Percentiles rank a stretch among this genome's conserved stretches.
Conservation (phyloP, 2,888 invertebrate genomes). For the Maniola hyperantus region DNA sequence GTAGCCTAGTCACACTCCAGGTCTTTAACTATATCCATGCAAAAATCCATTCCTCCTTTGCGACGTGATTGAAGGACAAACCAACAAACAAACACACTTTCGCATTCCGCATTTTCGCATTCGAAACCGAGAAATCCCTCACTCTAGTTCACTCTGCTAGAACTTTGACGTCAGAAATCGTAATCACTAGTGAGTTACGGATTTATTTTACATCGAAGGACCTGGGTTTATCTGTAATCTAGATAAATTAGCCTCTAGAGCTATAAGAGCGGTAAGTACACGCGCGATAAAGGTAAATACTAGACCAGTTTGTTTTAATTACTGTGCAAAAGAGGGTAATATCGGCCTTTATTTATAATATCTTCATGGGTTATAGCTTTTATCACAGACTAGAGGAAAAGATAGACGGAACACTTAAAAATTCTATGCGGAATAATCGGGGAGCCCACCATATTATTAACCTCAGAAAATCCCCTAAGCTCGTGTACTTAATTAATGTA, state of each 20-base stretch:
- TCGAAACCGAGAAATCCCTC: too few species aligned
- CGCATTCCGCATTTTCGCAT: too few species aligned
- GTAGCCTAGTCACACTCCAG: too few species aligned
- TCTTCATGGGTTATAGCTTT: slow-evolving; percentile 34
- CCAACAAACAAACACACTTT: too few species aligned
- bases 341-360: slow-evolving; percentile 53
- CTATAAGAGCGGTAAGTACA: slow-evolving; percentile 9
- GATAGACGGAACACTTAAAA: background rate
- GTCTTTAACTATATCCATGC: too few species aligned
- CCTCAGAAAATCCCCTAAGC: too few species aligned
- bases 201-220: background rate
- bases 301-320: slow-evolving; percentile 36
- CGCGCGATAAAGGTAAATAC: slow-evolving; percentile 22
- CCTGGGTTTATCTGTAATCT: slow-evolving; percentile 21
- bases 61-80: too few species aligned
- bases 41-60: too few species aligned
- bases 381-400: background rate
- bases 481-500: too few species aligned
- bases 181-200: background rate
- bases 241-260: slow-evolving; percentile 19
- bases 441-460: background rate
- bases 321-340: slow-evolving; percentile 34
- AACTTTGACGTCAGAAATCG: background rate
- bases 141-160: too few species aligned
- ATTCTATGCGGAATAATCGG: background rate